phyloP scores from a whole-genome alignment of 53 echinoderm and acorn worm species.

The Patiria pectinifera region DNA sequence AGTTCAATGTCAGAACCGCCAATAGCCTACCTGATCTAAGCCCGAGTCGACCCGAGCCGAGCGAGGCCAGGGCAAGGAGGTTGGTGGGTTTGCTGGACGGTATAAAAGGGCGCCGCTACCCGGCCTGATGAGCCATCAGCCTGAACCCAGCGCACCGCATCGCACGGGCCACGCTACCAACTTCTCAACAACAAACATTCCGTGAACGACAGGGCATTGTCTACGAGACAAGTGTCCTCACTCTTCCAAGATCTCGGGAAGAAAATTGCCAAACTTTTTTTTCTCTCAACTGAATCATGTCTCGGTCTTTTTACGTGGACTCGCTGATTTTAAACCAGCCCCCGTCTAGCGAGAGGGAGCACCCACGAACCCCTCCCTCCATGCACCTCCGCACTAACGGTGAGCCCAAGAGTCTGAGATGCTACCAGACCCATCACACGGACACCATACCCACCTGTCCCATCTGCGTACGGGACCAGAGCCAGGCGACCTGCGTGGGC shows the following conservation, averaged over 20 bases:
- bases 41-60: neutral
- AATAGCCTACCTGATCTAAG: conserved; percentile 41
- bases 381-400: conserved; percentile 64
- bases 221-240: conserved; percentile 16
- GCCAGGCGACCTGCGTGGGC: conserved; percentile 65
- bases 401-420: conserved; percentile 74
- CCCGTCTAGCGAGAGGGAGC: conserved; percentile 77
- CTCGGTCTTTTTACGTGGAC: conserved; percentile 98
- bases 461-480: conserved; percentile 80
- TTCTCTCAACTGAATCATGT: conserved; percentile 60
- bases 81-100: conserved; percentile 9
- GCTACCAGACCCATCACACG: conserved; percentile 73
- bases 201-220: neutral
- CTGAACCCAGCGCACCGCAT: conserved; percentile 20
- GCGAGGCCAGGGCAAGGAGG: neutral
- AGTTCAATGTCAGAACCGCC: conserved; percentile 54
- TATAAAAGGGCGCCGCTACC: conserved; percentile 43
- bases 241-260: neutral
- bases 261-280: neutral
- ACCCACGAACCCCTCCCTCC: conserved; percentile 71
- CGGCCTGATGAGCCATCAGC: conserved; percentile 23
- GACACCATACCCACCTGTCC: conserved; percentile 81
- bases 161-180: neutral
- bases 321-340: conserved; percentile 94
- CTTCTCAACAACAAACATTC: conserved; percentile 34